A percentile compares a stretch with the other conserved stretches of the same genome.
Evolutionary conservation across 2,113 vertebrate species (phyloP).

Genomic region (Macquaria australasica): DNA sequence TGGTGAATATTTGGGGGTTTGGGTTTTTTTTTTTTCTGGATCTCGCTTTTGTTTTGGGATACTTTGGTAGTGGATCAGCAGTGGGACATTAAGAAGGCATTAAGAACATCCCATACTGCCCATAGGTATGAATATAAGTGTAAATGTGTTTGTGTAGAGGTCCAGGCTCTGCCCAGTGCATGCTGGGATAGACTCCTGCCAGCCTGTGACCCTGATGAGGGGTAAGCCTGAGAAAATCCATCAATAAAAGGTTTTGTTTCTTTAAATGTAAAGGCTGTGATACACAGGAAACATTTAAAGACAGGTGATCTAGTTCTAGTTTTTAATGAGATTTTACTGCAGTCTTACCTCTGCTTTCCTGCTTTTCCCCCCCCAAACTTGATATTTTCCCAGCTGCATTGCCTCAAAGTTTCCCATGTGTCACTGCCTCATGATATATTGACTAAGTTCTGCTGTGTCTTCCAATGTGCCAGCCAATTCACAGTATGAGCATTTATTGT

Average conservation of each 20-base stretch:
- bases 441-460: conserved; percentile 5
- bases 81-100: not conserved
- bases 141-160: not conserved
- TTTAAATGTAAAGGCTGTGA: not conserved
- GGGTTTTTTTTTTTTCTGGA: not conserved
- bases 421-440: not conserved
- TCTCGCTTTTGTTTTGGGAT: not conserved
- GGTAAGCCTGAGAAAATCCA: too few species aligned
- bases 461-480: conserved; percentile 1
- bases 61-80: not conserved
- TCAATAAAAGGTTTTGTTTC: not conserved
- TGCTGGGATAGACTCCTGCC: conserved; percentile 1
- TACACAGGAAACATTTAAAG: not conserved
- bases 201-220: not conserved
- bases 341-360: not conserved
- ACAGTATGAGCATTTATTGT: conserved; percentile 8
- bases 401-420: not conserved
- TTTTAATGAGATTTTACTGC: not conserved
- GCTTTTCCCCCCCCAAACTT: not conserved
- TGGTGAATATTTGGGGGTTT: not conserved
- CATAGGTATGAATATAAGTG: not conserved
- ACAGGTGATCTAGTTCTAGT: not conserved
- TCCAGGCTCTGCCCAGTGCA: conserved; percentile 11
- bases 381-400: not conserved
- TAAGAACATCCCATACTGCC: not conserved